Percentiles rank a stretch among this genome's conserved stretches.
Evolutionary conservation across 2,113 vertebrate species (phyloP).

Genomic region (Mormyrus iriodes): DNA sequence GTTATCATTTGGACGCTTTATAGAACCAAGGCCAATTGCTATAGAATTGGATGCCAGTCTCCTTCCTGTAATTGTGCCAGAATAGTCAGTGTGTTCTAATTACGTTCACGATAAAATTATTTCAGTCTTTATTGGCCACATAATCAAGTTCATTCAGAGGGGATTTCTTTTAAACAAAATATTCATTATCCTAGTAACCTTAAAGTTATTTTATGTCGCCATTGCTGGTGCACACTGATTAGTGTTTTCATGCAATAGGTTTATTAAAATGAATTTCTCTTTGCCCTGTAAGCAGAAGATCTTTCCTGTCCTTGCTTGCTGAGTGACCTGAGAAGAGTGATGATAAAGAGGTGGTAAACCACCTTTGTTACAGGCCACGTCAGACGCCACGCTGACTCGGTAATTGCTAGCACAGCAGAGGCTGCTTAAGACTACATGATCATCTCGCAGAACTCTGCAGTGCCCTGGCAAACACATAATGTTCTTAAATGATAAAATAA

Average conservation of each 20-base stretch:
- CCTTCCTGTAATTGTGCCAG: not conserved
- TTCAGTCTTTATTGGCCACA: not conserved
- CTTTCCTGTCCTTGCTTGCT: not conserved
- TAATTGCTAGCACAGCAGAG: constrained; percentile 19
- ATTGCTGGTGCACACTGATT: not conserved
- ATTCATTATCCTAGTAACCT: not conserved
- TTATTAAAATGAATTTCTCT: not conserved
- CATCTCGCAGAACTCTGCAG: constrained; percentile 1
- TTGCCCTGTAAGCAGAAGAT: not conserved
- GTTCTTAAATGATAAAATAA: constrained; percentile 26
- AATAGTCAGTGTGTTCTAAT: not conserved
- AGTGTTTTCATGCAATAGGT: not conserved
- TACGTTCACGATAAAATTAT: not conserved
- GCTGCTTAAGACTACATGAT: constrained; percentile 12
- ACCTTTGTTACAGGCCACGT: not conserved
- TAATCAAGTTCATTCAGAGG: not conserved
- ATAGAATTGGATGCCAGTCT: not conserved
- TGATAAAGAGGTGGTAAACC: not conserved
- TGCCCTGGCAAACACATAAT: constrained; percentile 7
- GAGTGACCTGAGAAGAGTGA: not conserved
- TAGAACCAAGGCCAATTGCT: not conserved
- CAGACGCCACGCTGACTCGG: not conserved
- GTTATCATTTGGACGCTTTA: not conserved
- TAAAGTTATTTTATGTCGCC: not conserved
- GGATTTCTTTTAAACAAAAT: not conserved